Percentiles rank a stretch among this genome's conserved stretches.
These are phyloP conservation scores for Drosophila emarginata DNA, from an alignment of 2,888 invertebrate genomes.

Conservation along the genomic window DNA sequence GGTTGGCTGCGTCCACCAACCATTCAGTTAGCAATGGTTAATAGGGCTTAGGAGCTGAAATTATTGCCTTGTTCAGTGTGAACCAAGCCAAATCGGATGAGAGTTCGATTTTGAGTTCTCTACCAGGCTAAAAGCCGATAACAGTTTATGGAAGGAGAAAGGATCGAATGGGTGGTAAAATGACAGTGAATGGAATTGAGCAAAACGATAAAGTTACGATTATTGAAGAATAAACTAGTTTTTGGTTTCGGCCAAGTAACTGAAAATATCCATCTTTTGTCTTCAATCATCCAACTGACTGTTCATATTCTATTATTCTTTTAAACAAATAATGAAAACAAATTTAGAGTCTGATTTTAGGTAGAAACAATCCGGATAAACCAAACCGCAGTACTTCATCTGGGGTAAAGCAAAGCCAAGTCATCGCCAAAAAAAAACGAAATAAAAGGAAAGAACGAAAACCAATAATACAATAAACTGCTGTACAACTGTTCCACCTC, in stretches of 20 bases:
- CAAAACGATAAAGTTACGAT: constrained; percentile 67
- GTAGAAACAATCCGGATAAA: neutral
- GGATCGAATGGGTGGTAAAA: neutral
- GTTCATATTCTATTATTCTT: too few relatives aligned
- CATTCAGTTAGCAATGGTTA: constrained; percentile 76
- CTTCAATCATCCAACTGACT: neutral
- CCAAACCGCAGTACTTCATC: constrained; percentile 31
- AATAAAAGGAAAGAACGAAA: constrained; percentile 14
- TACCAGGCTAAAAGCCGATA: constrained; percentile 32
- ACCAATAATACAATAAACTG: constrained; percentile 76
- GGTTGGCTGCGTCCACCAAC: constrained; percentile 70
- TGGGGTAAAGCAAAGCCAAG: constrained; percentile 58
- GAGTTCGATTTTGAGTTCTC: constrained; percentile 28
- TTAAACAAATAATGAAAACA: neutral
- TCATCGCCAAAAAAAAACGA: constrained; percentile 59
- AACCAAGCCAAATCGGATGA: constrained; percentile 75
- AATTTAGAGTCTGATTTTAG: neutral
- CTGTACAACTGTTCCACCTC: constrained; percentile 35
- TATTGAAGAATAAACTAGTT: constrained; percentile 50
- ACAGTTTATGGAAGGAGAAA: constrained; percentile 11
- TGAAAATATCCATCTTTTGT: neutral
- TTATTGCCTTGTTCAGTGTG: constrained; percentile 77
- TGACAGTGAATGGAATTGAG: constrained; percentile 6
- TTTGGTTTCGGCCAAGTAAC: neutral
- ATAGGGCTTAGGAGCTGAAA: constrained; percentile 77